These are phyloP conservation scores for Tineola bisselliella DNA, from an alignment of 2,888 invertebrate species.

Conservation along the genomic window DNA sequence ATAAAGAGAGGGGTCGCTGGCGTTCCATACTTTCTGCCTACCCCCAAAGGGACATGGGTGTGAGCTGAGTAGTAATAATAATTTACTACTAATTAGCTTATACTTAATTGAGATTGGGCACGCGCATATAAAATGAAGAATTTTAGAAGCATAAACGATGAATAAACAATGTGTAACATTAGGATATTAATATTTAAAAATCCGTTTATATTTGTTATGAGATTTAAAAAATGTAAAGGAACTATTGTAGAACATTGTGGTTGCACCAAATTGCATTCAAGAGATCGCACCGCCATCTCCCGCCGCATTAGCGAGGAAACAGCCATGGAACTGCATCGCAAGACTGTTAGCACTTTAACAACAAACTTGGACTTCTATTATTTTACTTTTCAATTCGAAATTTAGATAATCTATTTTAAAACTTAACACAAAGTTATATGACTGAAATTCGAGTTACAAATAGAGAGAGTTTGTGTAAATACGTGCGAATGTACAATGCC, in stretches of 20 bases:
- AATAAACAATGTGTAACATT: too few relatives aligned
- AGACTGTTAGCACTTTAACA: conserved; percentile 13
- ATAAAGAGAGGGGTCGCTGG: too few relatives aligned
- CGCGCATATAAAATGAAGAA: too few relatives aligned
- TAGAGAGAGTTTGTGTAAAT: background rate
- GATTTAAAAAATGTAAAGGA: too few relatives aligned
- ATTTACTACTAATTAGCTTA: too few relatives aligned
- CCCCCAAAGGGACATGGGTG: too few relatives aligned
- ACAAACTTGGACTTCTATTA: conserved; percentile 2
- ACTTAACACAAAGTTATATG: background rate
- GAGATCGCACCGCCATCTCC: conserved; percentile 12
- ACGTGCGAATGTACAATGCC: background rate
- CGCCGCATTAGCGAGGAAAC: conserved; percentile 29
- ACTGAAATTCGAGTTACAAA: background rate
- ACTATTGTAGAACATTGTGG: conserved; percentile 10
- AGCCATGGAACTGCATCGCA: background rate
- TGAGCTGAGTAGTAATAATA: too few relatives aligned
- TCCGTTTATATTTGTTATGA: too few relatives aligned
- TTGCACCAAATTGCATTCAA: conserved; percentile 1
- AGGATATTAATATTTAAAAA: too few relatives aligned
- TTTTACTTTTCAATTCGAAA: background rate
- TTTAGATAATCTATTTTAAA: background rate
- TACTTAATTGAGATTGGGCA: too few relatives aligned
- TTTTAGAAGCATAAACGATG: too few relatives aligned
- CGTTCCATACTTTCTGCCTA: too few relatives aligned